Conservation (phyloP, 2,113 vertebrate species). For the Cnemophilus loriae region DNA sequence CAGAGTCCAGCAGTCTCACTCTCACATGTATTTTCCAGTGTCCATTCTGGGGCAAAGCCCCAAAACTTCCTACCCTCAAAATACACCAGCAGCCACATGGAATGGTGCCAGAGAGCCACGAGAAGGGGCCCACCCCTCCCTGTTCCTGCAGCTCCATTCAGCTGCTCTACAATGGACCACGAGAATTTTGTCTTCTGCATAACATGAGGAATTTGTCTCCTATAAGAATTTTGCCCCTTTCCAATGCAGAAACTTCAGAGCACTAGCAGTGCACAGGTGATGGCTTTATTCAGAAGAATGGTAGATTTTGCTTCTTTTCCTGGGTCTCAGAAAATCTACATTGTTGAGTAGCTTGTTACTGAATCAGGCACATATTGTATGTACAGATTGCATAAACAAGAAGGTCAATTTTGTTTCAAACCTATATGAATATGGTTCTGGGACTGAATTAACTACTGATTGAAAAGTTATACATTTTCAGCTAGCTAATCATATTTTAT, state of each 20-base stretch:
- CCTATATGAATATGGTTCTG: slow-evolving; percentile 27
- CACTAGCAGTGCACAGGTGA: slow-evolving; percentile 17
- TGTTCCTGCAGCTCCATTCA: neutral
- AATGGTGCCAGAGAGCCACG: neutral
- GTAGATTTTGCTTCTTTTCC: neutral
- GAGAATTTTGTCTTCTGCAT: neutral
- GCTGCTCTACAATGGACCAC: neutral
- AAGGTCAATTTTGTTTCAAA: slow-evolving; percentile 64
- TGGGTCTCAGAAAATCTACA: neutral
- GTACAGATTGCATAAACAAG: slow-evolving; percentile 57
- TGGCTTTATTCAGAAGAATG: neutral
- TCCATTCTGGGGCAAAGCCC: neutral
- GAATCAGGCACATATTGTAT: slow-evolving; percentile 53
- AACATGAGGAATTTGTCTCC: neutral
- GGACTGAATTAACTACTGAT: slow-evolving; percentile 46
- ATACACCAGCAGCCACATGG: neutral
- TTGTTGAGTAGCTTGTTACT: slow-evolving; percentile 39
- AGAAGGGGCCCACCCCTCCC: neutral
- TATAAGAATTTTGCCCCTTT: neutral
- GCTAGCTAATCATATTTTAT: slow-evolving; percentile 24
- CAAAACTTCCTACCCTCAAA: neutral
- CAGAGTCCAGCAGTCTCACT: neutral
- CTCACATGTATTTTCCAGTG: neutral
- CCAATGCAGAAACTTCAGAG: neutral
- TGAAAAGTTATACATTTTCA: slow-evolving; percentile 52